Conservation (phyloP, 2,797 vertebrate species). For the Mastacembelus armatus region DNA sequence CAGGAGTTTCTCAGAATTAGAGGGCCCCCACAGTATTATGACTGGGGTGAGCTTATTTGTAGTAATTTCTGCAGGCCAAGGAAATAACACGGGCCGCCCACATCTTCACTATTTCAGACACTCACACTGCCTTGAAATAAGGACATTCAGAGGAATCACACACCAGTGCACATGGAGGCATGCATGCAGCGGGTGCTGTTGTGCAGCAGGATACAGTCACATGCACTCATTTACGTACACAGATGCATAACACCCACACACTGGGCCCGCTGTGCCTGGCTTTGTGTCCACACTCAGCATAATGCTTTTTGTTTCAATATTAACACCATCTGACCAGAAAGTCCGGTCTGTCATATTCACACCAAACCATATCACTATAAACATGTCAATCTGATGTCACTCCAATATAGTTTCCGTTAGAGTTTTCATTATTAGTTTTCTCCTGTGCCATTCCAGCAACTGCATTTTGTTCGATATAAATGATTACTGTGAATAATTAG, state of each 20-base stretch:
- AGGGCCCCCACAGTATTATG: conserved; percentile 6
- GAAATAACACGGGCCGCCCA: conserved; percentile 46
- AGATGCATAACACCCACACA: not conserved
- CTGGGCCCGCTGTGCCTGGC: not conserved
- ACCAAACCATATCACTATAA: conserved; percentile 1
- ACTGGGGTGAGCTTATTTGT: not conserved
- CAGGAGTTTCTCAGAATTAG: conserved; percentile 1
- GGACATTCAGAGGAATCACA: conserved; percentile 50
- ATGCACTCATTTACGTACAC: not conserved
- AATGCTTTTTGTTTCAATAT: conserved; percentile 38
- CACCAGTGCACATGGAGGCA: conserved; percentile 15
- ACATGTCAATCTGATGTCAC: too few relatives aligned
- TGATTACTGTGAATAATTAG: too few relatives aligned
- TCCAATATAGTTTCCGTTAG: too few relatives aligned
- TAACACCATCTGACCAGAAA: conserved; percentile 19
- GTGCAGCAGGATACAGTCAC: conserved; percentile 20
- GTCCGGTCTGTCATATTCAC: conserved; percentile 7
- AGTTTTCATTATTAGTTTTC: too few relatives aligned
- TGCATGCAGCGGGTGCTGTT: not conserved
- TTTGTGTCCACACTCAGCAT: not conserved
- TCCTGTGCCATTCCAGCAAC: not conserved
- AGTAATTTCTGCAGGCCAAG: conserved; percentile 24
- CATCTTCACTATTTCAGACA: conserved; percentile 35
- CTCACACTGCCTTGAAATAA: conserved; percentile 44
- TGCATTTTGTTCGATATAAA: too few relatives aligned